Base-by-base conservation (phyloP, 2,888 invertebrate species). In the Lasioglossum marginatum region DNA sequence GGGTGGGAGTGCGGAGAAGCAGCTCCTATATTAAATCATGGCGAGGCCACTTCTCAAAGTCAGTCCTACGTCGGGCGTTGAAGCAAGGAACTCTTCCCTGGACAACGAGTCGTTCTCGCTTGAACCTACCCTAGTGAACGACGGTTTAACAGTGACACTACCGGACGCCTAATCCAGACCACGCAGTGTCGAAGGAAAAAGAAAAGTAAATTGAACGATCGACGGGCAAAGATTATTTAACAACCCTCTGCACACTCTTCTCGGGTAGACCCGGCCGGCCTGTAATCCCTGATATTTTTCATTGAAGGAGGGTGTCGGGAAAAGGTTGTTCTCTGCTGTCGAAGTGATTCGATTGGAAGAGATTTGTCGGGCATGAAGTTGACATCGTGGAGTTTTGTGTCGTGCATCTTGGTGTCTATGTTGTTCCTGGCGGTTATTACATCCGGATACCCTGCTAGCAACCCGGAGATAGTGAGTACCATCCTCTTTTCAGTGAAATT, bases 1-100 rank as follows among this genome's bases (percentile, higher is more conserved):
- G 91, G 91, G 92, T 92, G 93, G 92, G 92, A 93, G 92, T 86
- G 89, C 88, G 79, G 89, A 78, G 89, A 83, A 84, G 89, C 88
- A 82, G 87, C 90, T 88, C 91, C 93, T 94, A 94, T 94, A 95
- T 95, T 94, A 94, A 94, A 94, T 93, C 93, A 94, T 94, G 93
- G 90, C 93, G 93, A 92, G 92, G 92, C 92, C 89, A 89, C 92
- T 92, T 91, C 90, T 89, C 90, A 92, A 94, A 94, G 91, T 91
- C 94, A 93, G 93, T 93, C 90, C 90, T 90, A 83, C 90, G 87
- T 87, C 82, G 85, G 87, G 81, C 91, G 88, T 84, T 86, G 85
- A 40, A 76, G 74, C 78, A 78, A 85, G 84, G 79, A 77, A 79
- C 85, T 83, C 83, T 76, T 74, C 81, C 66, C 66, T 40, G 70